Conservation (phyloP, 2,113 vertebrate species). For the Boulengerochromis microlepis region DNA sequence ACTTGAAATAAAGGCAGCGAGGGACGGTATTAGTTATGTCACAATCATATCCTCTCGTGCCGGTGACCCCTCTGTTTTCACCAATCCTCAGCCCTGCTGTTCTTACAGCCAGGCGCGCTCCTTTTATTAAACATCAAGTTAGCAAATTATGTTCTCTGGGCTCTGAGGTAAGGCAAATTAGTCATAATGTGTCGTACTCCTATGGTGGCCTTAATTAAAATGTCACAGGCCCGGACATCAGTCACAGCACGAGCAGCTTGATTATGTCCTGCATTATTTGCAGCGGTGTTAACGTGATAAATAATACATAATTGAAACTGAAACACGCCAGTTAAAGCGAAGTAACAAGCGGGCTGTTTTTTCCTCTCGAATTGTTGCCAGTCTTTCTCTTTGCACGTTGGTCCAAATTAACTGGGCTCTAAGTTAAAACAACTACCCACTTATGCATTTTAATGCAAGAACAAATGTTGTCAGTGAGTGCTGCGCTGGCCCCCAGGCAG, state of each 20-base stretch:
- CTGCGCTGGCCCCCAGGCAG: slow-evolving; percentile 20
- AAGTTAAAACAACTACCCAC: slow-evolving; percentile 19
- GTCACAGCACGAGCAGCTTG: slow-evolving; percentile 32
- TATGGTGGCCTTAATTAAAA: slow-evolving; percentile 56
- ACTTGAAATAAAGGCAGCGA: not conserved
- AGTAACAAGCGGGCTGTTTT: not conserved
- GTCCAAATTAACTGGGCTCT: not conserved
- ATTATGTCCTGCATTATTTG: slow-evolving; percentile 16
- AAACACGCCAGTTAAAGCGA: not conserved
- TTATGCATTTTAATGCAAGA: slow-evolving; percentile 41
- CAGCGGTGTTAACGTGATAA: not conserved
- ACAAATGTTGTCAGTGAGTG: slow-evolving; percentile 51
- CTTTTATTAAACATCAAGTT: slow-evolving; percentile 10
- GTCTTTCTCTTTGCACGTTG: not conserved
- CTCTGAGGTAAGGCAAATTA: slow-evolving; percentile 42
- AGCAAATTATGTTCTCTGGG: slow-evolving; percentile 47
- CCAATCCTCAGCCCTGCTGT: not conserved
- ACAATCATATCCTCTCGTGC: not conserved
- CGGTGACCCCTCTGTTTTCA: not conserved
- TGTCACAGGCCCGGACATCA: slow-evolving; percentile 30
- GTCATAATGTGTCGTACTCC: slow-evolving; percentile 33
- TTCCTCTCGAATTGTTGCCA: not conserved
- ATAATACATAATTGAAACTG: slow-evolving; percentile 11
- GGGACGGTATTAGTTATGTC: not conserved
- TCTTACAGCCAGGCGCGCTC: not conserved